These are phyloP conservation scores for Heliconius hewitsoni DNA, from an alignment of 1,140 invertebrate species.

Conservation along the genomic window DNA sequence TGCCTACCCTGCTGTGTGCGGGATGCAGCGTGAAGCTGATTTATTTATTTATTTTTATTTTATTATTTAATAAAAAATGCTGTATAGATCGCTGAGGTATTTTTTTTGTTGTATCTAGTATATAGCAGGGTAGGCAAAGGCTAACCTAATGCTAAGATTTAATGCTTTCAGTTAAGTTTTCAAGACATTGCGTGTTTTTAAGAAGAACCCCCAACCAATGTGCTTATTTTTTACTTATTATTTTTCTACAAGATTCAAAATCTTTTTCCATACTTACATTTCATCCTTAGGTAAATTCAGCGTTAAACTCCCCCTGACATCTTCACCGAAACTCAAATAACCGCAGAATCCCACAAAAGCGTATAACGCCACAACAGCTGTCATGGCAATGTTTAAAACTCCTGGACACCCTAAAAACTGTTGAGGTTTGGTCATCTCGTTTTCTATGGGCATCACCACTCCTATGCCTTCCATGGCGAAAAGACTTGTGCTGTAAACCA, in stretches of 20 bases:
- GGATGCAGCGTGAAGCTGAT: no score
- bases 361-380: conserved; percentile 87
- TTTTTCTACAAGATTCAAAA: not conserved
- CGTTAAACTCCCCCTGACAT: conserved; percentile 86
- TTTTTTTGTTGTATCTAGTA: no score
- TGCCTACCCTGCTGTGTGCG: no score
- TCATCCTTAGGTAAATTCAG: conserved; percentile 86
- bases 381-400: conserved; percentile 92
- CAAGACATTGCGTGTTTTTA: no score
- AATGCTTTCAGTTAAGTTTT: no score
- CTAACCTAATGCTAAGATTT: no score
- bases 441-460: conserved; percentile 93
- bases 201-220: no score
- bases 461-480: conserved; percentile 93
- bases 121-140: no score
- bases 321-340: conserved; percentile 89
- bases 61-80: no score
- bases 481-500: conserved; percentile 84
- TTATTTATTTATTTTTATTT: no score
- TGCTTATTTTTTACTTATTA: no score
- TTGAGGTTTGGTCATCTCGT: conserved; percentile 90
- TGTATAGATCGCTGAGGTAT: no score
- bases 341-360: conserved; percentile 91
- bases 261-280: conserved; percentile 78
- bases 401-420: conserved; percentile 91